A percentile compares a stretch with the other conserved stretches of the same genome.
phyloP scores from a whole-genome alignment of 2,888 invertebrate genomes.

The Torymus texanus region DNA sequence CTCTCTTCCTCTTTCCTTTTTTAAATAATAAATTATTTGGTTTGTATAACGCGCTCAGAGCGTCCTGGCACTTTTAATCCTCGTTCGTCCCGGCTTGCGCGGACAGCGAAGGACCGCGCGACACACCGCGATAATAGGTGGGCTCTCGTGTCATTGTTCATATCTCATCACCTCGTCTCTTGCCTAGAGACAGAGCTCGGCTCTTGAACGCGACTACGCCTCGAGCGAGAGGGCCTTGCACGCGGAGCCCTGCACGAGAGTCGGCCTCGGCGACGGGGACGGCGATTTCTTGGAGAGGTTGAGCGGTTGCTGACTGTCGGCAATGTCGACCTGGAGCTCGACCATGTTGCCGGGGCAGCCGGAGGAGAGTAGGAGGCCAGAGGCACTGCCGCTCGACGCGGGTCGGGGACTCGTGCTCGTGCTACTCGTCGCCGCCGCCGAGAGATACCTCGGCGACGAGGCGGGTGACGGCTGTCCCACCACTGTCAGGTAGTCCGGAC shows the following conservation, averaged over 20 bases:
- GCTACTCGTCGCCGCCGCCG: slow-evolving; percentile 71
- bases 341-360: slow-evolving; percentile 78
- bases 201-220: slow-evolving; percentile 70
- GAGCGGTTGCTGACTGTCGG: slow-evolving; percentile 88
- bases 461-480: slow-evolving; percentile 43
- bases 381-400: slow-evolving; percentile 65
- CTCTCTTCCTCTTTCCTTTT: slow-evolving; percentile 50
- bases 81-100: not conserved
- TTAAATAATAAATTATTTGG: slow-evolving; percentile 76
- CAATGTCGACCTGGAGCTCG: slow-evolving; percentile 89
- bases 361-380: slow-evolving; percentile 67
- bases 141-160: too few relatives aligned
- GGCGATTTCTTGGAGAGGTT: slow-evolving; percentile 92
- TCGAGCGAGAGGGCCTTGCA: slow-evolving; percentile 75
- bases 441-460: slow-evolving; percentile 75
- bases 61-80: slow-evolving; percentile 73
- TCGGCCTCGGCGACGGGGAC: slow-evolving; percentile 84
- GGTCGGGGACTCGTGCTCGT: slow-evolving; percentile 71
- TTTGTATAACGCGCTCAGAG: slow-evolving; percentile 73
- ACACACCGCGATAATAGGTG: too few relatives aligned
- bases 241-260: slow-evolving; percentile 66
- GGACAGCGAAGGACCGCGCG: too few relatives aligned
- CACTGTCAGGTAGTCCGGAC: slow-evolving; percentile 73
- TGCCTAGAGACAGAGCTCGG: too few relatives aligned
- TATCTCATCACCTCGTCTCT: too few relatives aligned